Evolutionary conservation across 1,140 invertebrate species (phyloP).

Genomic region (Paraescarpia echinospica): DNA sequence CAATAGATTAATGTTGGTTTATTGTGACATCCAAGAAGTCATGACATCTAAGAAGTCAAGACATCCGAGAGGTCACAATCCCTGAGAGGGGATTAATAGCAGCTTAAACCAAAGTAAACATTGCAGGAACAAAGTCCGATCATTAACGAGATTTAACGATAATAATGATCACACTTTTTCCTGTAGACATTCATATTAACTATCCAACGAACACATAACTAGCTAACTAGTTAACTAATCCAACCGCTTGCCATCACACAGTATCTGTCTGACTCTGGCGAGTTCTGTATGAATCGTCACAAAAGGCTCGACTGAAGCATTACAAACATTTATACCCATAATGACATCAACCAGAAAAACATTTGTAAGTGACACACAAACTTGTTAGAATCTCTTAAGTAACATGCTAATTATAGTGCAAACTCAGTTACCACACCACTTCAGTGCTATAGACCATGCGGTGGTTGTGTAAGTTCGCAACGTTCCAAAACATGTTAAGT

Average conservation of each 20-base stretch:
- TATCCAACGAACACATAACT: not conserved
- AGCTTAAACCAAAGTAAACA: not conserved
- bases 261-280: not conserved
- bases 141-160: not conserved
- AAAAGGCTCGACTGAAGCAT: not conserved
- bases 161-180: not conserved
- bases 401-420: not conserved
- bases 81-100: not conserved
- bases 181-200: not conserved
- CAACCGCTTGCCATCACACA: not conserved
- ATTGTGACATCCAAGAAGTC: not conserved
- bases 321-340: no score
- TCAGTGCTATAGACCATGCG: not conserved
- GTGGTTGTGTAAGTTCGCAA: no score
- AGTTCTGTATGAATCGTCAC: not conserved
- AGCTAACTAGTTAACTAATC: not conserved
- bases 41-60: no score
- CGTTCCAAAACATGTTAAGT: no score
- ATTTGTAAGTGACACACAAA: not conserved
- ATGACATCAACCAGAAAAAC: no score
- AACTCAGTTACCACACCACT: not conserved
- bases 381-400: not conserved
- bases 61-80: not conserved
- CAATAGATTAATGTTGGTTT: not conserved
- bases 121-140: no score